These are phyloP conservation scores for Pithys albifrons DNA, from an alignment of 2,113 vertebrate genomes.

Conservation along the genomic window DNA sequence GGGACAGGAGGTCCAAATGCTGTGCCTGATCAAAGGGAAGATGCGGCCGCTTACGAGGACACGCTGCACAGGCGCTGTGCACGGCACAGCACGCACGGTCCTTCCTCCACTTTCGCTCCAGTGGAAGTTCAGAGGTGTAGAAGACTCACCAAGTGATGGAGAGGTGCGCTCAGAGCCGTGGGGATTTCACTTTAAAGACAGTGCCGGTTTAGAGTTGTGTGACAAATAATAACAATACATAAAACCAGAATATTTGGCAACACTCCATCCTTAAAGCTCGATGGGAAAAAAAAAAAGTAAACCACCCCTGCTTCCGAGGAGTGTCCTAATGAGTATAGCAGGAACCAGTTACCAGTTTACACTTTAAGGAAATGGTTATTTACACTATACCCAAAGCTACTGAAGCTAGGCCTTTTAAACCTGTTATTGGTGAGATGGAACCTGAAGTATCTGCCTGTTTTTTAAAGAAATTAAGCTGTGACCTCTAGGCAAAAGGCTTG, in stretches of 20 bases:
- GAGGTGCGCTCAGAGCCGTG: background rate
- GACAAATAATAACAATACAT: background rate
- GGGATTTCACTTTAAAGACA: background rate
- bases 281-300: background rate
- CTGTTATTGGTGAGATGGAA: background rate
- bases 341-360: background rate
- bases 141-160: background rate
- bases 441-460: background rate
- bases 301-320: background rate
- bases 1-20: background rate
- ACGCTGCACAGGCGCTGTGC: background rate
- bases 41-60: background rate
- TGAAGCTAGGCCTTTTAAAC: background rate
- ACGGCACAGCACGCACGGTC: background rate
- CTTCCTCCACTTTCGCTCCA: background rate
- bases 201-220: background rate
- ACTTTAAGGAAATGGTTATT: slow-evolving; percentile 5
- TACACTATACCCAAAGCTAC: background rate
- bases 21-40: background rate
- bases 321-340: background rate
- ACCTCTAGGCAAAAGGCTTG: background rate
- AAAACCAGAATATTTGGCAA: background rate
- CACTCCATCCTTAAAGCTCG: background rate
- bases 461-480: background rate
- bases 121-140: background rate